Evolutionary conservation across 2,113 vertebrate species (phyloP), one percentile per base, ranked within the genome.

Genomic region (Oreotrochilus melanogaster): DNA sequence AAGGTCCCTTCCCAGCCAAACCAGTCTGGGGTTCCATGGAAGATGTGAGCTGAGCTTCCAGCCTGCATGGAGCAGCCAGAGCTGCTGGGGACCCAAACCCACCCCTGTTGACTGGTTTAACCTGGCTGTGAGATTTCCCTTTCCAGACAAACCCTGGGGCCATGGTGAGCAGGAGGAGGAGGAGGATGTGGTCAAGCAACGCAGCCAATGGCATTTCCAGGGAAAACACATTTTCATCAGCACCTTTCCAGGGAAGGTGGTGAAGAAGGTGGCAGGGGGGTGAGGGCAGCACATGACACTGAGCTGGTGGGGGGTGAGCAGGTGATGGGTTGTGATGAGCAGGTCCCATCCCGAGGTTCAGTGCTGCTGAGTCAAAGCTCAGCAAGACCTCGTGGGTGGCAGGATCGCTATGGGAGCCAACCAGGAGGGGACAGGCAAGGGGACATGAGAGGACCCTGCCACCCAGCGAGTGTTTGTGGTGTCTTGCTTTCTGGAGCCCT

Each of bases 81-180:
- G 65, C 35, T 3, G 8, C 1, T 0, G 8, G 57, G 19, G 10
- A 53, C 42, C 73, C 50, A 67, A 83, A 30, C 14, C 42, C 54
- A 2, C 10, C 24, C 0, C 4, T 3, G 2, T 5, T 1, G 7
- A 24, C 0, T 2, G 11, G 3, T 0, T 3, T 12, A 33, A 4
- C 24, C 18, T 8, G 22, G 22, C 45, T 60, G 25, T 21, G 39
- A 7, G 45, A 35, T 66, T 35, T 18, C 13, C 58, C 33, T 3
- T 0, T 3, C 15, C 25, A 5, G 15, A 2, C 1, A 0, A 7
- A 57, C 14, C 56, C 7, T 10, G 57, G 5, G 47, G n/a, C 10
- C 5, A 0, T 0, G 39, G 39, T 39, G 35, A 37, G 35, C 7
- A 1, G 0, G 6, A 33, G 42, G 60, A 33, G 8, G n/a, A 23